phyloP scores from a whole-genome alignment of 2,888 invertebrate species.

The Teleiodes luculella region DNA sequence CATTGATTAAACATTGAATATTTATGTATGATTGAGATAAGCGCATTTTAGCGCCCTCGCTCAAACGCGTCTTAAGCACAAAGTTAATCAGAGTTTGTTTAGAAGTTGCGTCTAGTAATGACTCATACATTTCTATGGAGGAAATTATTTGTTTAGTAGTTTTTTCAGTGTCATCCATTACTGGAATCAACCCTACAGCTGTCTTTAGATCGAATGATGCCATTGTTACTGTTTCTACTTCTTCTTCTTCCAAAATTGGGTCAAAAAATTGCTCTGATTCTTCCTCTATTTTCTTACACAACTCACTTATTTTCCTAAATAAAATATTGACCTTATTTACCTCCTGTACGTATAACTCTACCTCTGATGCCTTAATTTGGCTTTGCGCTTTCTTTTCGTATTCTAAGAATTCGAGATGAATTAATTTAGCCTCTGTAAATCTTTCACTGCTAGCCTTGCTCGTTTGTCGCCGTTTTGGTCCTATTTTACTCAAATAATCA shows the following conservation, averaged over 20 bases:
- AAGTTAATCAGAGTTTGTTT: neutral
- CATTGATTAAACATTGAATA: neutral
- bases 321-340: too few species aligned
- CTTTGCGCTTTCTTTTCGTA: neutral
- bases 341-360: neutral
- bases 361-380: neutral
- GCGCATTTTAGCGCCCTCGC: neutral
- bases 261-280: neutral
- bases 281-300: neutral
- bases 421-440: neutral
- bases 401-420: neutral
- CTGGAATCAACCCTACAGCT: slow-evolving; percentile 13
- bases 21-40: neutral
- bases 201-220: slow-evolving; percentile 10
- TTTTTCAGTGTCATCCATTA: slow-evolving; percentile 13
- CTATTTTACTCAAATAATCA: neutral
- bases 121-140: slow-evolving; percentile 6
- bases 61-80: neutral
- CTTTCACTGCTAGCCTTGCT: neutral
- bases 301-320: neutral
- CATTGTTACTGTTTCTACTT: neutral
- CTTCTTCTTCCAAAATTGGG: neutral
- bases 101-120: neutral
- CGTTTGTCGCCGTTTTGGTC: neutral
- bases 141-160: slow-evolving; percentile 10